Base-by-base conservation (phyloP, 2,888 invertebrate genomes). In the Urechis unicinctus region DNA sequence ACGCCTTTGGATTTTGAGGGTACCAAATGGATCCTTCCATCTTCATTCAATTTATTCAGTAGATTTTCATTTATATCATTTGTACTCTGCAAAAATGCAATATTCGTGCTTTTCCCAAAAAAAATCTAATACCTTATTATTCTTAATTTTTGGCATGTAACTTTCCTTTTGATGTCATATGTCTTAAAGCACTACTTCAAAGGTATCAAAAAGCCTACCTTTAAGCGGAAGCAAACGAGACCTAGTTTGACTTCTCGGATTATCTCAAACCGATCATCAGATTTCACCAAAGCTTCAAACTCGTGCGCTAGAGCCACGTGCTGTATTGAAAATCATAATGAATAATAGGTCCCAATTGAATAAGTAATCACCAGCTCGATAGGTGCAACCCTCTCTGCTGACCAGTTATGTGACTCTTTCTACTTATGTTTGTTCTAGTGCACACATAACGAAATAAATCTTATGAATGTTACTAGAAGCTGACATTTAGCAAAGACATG, bases 21-120 rank as follows among this genome's bases (percentile, higher is more conserved):
- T 21, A 94, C 93, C 71, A 96, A 82, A 75, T 95, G 93, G 62
- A 96, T 92, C 65, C 88, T 86, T 2, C 93, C 92, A 53, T 89
- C 80, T 0, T 88, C 90, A 74, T 96, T 95, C 58, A 96, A 88
- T 55, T 84, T 84, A 72, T 89, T 88, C 60, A 93, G 78, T 1
- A 95, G 79, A 2, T 82, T 81, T 75, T 95, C 92, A 71, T 90
- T 95, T 2, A 84, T 9, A 13, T 13, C 13, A 13, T 36, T 36
- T 13, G 9, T 36, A 13, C 68, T 63, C 53, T 59, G 52, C 28
- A 51, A 57, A 13, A 13, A 29, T 36, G n/a, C 9, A 61, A 59
- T n/a, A n/a, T n/a, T n/a, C n/a, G n/a, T n/a, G n/a, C n/a, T n/a
- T n/a, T n/a, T n/a, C n/a, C n/a, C n/a, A n/a, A n/a, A n/a, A n/a